Evolutionary conservation across 2,797 vertebrate genomes (phyloP).

Genomic region (Tiaroga cobitis): DNA sequence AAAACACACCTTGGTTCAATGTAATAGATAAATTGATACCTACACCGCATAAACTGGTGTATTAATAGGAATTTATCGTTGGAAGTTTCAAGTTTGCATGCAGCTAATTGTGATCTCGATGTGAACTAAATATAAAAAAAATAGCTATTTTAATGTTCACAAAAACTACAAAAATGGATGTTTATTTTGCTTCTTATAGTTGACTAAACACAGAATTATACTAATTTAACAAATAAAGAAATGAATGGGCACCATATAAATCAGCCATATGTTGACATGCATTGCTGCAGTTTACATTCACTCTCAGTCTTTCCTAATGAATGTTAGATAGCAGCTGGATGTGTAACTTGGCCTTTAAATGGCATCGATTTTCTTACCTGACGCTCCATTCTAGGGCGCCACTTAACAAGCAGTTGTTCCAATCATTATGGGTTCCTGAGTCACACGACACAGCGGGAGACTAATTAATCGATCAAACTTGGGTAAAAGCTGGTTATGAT

Average conservation of each 20-base stretch:
- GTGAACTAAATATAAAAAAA: no score
- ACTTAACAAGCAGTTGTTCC: slow-evolving; percentile 46
- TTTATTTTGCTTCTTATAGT: background rate
- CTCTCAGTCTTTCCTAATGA: slow-evolving; percentile 23
- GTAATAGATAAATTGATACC: background rate
- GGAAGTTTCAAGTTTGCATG: no score
- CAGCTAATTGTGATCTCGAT: background rate
- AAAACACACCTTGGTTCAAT: background rate
- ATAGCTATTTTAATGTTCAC: background rate
- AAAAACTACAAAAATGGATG: background rate
- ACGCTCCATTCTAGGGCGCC: slow-evolving; percentile 41
- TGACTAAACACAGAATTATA: no score
- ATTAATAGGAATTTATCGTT: background rate
- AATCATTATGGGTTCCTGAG: slow-evolving; percentile 54
- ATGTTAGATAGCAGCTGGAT: slow-evolving; percentile 42
- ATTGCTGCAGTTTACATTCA: slow-evolving; percentile 3
- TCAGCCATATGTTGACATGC: no score
- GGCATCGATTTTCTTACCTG: slow-evolving; percentile 56
- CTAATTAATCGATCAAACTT: slow-evolving; percentile 49
- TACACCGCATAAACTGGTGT: background rate
- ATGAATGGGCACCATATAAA: background rate
- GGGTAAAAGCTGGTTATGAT: slow-evolving; percentile 16
- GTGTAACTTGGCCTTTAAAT: slow-evolving; percentile 62
- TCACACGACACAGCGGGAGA: slow-evolving; percentile 46
- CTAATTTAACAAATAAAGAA: background rate